phyloP scores from a whole-genome alignment of 2,797 vertebrate genomes.

The Lates japonicus region DNA sequence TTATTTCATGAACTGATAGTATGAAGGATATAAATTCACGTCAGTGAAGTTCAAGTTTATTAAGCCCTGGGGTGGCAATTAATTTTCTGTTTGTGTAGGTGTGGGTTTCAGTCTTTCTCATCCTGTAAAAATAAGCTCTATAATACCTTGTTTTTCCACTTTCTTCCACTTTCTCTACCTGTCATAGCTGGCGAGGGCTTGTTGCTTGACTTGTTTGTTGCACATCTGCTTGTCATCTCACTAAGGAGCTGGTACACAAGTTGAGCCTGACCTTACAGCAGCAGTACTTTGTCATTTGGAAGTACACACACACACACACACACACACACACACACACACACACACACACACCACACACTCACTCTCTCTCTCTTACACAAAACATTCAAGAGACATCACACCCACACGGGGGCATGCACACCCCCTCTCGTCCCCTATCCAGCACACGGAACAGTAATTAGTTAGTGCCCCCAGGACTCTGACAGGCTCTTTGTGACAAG shows the following conservation, averaged over 20 bases:
- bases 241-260: conserved; percentile 59
- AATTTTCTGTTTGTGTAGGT: conserved; percentile 20
- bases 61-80: conserved; percentile 28
- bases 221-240: conserved; percentile 67
- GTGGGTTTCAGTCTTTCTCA: conserved; percentile 9
- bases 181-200: neutral
- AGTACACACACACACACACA: conserved; percentile 38
- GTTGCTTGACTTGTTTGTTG: conserved; percentile 53
- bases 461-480: conserved; percentile 76
- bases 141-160: conserved; percentile 40
- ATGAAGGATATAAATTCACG: conserved; percentile 18
- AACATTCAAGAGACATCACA: conserved; percentile 52
- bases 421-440: conserved; percentile 43
- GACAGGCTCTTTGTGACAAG: conserved; percentile 77
- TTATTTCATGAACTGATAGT: conserved; percentile 28
- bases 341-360: conserved; percentile 14
- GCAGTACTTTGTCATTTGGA: conserved; percentile 63
- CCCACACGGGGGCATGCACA: conserved; percentile 50
- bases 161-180: conserved; percentile 7
- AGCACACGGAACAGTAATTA: conserved; percentile 82
- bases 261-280: conserved; percentile 69
- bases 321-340: conserved; percentile 51
- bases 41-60: conserved; percentile 18
- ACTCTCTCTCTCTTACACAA: conserved; percentile 16
- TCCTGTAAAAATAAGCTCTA: conserved; percentile 33